Percentiles rank a stretch among this genome's conserved stretches.
phyloP scores from a whole-genome alignment of 2,888 invertebrate genomes.

The Oscheius sp. region DNA sequence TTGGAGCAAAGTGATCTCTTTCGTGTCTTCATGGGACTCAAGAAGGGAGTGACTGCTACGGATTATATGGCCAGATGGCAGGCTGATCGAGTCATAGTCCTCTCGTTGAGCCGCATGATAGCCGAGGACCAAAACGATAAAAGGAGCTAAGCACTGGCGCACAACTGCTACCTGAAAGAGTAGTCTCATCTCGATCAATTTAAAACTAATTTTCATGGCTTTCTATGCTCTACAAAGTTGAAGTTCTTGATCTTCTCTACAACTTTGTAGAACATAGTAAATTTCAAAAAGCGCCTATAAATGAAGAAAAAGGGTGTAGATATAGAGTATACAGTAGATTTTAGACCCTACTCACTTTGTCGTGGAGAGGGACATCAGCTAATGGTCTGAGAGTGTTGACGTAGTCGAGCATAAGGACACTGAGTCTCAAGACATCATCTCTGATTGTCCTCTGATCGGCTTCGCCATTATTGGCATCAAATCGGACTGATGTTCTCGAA shows the following conservation, averaged over 20 bases:
- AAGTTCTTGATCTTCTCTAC: too few species aligned
- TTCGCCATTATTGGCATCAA: slow-evolving; percentile 8
- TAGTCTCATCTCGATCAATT: too few species aligned
- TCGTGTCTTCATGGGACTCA: neutral
- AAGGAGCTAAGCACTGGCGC: slow-evolving; percentile 22
- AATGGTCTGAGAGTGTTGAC: slow-evolving; percentile 28
- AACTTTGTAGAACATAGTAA: too few species aligned
- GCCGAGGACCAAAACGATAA: slow-evolving; percentile 21
- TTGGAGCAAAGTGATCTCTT: slow-evolving; percentile 3
- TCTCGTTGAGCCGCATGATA: slow-evolving; percentile 7
- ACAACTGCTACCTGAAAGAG: slow-evolving; percentile 27
- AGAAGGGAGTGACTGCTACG: slow-evolving; percentile 6
- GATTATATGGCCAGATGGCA: slow-evolving; percentile 21
- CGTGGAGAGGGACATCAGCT: slow-evolving; percentile 23
- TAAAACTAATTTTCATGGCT: too few species aligned
- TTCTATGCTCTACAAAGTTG: too few species aligned
- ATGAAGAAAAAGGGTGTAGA: too few species aligned
- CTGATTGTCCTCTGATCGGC: neutral
- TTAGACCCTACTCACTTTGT: too few species aligned
- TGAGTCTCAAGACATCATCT: slow-evolving; percentile 18
- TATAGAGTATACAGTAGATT: too few species aligned
- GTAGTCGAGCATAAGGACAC: slow-evolving; percentile 27
- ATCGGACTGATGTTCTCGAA: slow-evolving; percentile 14
- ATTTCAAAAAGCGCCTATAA: too few species aligned
- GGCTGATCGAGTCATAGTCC: neutral